These are phyloP conservation scores for Deilephila porcellus DNA, from an alignment of 2,888 invertebrate species.

Conservation along the genomic window DNA sequence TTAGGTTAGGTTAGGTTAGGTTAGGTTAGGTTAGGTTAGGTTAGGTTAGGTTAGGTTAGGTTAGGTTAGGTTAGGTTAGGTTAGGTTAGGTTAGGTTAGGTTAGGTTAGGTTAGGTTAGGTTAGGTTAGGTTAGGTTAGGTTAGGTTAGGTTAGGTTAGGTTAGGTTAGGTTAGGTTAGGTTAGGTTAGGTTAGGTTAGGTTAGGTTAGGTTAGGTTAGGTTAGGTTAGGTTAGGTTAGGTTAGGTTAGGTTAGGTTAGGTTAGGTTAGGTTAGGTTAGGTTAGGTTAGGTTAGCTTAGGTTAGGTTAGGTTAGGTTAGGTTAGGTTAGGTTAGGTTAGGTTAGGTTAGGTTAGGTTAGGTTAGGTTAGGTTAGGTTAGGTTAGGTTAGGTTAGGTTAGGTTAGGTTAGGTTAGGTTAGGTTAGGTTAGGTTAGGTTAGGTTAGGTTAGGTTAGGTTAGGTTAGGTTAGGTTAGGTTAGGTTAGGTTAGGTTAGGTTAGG, in stretches of 20 bases:
- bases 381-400: constrained; percentile 38
- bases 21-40: constrained; percentile 37
- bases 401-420: constrained; percentile 36
- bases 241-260: constrained; percentile 36
- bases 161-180: constrained; percentile 37
- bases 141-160: constrained; percentile 41
- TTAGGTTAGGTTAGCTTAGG: constrained; percentile 38
- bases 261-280: constrained; percentile 38
- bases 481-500: constrained; percentile 29
- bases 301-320: constrained; percentile 36
- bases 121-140: constrained; percentile 41
- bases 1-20: constrained; percentile 37
- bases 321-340: constrained; percentile 38
- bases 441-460: constrained; percentile 35
- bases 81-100: constrained; percentile 39
- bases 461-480: constrained; percentile 33
- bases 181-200: constrained; percentile 38
- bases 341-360: constrained; percentile 38
- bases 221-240: constrained; percentile 38
- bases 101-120: constrained; percentile 41
- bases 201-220: constrained; percentile 36
- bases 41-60: constrained; percentile 38
- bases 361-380: constrained; percentile 38
- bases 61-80: constrained; percentile 39
- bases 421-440: constrained; percentile 39